These are phyloP conservation scores for Lithophane semibrunnea DNA, from an alignment of 2,888 invertebrate species.

Conservation along the genomic window DNA sequence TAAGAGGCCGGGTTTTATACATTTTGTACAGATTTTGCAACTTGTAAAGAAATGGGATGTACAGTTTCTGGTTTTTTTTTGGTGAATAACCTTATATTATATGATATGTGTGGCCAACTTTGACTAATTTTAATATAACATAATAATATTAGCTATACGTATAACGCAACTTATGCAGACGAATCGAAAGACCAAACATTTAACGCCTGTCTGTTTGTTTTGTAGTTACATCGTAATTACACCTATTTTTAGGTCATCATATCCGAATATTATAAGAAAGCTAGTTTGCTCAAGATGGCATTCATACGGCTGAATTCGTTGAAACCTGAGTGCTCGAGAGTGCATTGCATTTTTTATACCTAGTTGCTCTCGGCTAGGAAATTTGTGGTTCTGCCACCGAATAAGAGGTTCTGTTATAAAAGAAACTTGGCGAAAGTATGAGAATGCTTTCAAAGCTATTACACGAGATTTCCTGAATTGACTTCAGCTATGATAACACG, in stretches of 20 bases:
- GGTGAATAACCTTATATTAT: no score
- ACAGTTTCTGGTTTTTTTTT: no score
- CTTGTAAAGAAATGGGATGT: no score
- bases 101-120: background rate
- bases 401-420: conserved; percentile 23
- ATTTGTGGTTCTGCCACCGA: conserved; percentile 3
- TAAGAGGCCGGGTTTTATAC: no score
- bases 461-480: background rate
- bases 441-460: conserved; percentile 3
- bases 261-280: conserved; percentile 17
- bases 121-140: background rate
- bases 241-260: background rate
- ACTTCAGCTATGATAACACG: no score
- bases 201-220: background rate
- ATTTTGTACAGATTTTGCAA: no score
- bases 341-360: conserved; percentile 47
- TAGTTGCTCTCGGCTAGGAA: conserved; percentile 17
- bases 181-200: background rate
- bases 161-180: no score
- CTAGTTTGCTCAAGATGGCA: conserved; percentile 5
- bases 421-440: conserved; percentile 7
- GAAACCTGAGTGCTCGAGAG: conserved; percentile 40
- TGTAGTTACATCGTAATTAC: background rate
- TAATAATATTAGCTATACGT: background rate
- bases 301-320: conserved; percentile 14